Conservation (phyloP, 2,888 invertebrate genomes). For the Lasioglossum pauxillum region DNA sequence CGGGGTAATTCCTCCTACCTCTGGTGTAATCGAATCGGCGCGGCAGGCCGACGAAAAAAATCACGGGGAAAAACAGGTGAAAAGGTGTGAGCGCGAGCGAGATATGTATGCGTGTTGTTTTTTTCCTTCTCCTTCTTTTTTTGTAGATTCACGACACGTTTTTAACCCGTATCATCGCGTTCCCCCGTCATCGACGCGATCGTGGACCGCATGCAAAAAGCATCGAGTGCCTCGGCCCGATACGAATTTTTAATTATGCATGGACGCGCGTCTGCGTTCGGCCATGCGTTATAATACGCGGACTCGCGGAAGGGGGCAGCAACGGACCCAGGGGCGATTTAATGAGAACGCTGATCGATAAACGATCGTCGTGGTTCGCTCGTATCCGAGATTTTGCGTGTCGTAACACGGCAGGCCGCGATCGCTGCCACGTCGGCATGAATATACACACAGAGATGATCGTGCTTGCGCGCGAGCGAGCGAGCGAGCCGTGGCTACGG, state of each 20-base stretch:
- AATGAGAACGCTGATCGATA: slow-evolving; percentile 64
- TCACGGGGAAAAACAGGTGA: neutral
- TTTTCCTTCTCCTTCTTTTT: neutral
- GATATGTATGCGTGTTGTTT: neutral
- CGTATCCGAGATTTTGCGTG: slow-evolving; percentile 62
- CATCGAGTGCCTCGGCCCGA: slow-evolving; percentile 20
- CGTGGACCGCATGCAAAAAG: slow-evolving; percentile 45
- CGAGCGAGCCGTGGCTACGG: slow-evolving; percentile 33
- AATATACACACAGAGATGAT: neutral
- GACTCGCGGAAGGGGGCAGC: slow-evolving; percentile 5
- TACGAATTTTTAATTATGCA: slow-evolving; percentile 69
- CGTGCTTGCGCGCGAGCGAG: neutral
- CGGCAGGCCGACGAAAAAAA: neutral
- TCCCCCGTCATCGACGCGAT: slow-evolving; percentile 17
- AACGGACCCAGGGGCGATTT: slow-evolving; percentile 37
- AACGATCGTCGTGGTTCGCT: slow-evolving; percentile 60
- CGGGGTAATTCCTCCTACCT: neutral
- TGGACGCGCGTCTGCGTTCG: slow-evolving; percentile 46
- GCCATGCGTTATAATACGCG: slow-evolving; percentile 58
- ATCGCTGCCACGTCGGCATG: slow-evolving; percentile 18
- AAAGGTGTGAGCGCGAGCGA: neutral
- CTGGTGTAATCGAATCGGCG: neutral
- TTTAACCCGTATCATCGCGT: slow-evolving; percentile 49
- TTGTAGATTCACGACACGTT: slow-evolving; percentile 36
- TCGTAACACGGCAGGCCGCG: slow-evolving; percentile 55